A percentile compares a stretch with the other conserved stretches of the same genome.
phyloP scores from a whole-genome alignment of 2,113 vertebrate species.

The Cottus gobio region DNA sequence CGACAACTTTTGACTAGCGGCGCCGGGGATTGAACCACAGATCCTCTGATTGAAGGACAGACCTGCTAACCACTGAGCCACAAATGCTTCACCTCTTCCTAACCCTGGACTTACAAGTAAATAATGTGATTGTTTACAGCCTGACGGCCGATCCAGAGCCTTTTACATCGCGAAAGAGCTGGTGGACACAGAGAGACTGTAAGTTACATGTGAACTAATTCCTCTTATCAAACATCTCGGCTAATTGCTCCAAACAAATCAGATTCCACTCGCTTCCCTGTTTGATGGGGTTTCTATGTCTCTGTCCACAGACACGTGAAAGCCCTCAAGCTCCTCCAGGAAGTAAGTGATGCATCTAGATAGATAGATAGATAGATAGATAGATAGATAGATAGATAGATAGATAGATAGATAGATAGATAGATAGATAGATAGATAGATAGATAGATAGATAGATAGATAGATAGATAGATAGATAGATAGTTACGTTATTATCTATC shows the following conservation, averaged over 20 bases:
- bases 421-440: no score
- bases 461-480: no score
- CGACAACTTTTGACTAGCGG: no score
- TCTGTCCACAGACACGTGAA: slow-evolving; percentile 87
- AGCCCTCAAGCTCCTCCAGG: slow-evolving; percentile 85
- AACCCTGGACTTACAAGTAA: slow-evolving; percentile 19
- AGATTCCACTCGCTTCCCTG: neutral
- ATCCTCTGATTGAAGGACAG: no score
- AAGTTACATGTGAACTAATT: slow-evolving; percentile 76
- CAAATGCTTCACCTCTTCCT: neutral
- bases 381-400: no score
- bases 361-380: no score
- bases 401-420: no score
- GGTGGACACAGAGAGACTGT: slow-evolving; percentile 90
- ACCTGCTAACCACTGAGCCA: no score
- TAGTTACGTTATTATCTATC: no score
- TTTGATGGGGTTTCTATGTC: slow-evolving; percentile 14
- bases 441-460: no score
- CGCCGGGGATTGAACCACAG: no score
- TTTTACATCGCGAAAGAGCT: slow-evolving; percentile 89
- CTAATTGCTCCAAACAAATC: neutral
- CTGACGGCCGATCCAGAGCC: slow-evolving; percentile 88
- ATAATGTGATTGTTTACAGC: slow-evolving; percentile 77
- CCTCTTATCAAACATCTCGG: neutral
- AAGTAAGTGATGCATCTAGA: slow-evolving; percentile 79